phyloP scores from a whole-genome alignment of 2,797 vertebrate species.

The Vespertilio murinus region DNA sequence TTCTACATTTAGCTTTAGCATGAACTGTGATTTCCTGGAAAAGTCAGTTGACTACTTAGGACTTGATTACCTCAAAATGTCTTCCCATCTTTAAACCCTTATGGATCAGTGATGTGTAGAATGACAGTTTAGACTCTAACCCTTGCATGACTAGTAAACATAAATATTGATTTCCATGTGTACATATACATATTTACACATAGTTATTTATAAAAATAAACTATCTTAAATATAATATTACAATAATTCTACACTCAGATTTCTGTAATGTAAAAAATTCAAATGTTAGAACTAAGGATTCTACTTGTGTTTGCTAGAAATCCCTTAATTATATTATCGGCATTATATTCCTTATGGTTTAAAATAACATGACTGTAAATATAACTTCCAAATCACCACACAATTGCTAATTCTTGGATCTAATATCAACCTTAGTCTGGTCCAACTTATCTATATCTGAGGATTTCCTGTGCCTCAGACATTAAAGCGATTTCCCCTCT shows the following conservation, averaged over 20 bases:
- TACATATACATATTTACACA: background rate
- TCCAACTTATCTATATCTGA: background rate
- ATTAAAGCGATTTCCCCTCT: background rate
- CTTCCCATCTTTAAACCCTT: background rate
- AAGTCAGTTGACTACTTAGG: background rate
- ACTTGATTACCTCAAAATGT: slow-evolving; percentile 23
- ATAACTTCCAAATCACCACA: background rate
- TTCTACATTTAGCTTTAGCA: background rate
- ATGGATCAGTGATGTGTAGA: background rate
- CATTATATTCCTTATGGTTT: background rate
- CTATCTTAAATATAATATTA: background rate
- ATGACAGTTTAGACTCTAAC: background rate
- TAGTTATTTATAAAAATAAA: background rate
- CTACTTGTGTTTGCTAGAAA: background rate
- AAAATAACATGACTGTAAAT: slow-evolving; percentile 32
- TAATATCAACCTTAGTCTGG: background rate
- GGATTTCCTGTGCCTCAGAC: background rate
- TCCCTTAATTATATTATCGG: background rate
- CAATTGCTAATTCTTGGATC: background rate
- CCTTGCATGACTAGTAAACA: background rate
- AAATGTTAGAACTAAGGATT: background rate
- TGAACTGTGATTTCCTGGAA: background rate
- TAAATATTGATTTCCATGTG: background rate
- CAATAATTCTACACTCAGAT: background rate
- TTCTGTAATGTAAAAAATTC: slow-evolving; percentile 10